Evolutionary conservation across 2,797 vertebrate species (phyloP).

Genomic region (Zalophus californianus): DNA sequence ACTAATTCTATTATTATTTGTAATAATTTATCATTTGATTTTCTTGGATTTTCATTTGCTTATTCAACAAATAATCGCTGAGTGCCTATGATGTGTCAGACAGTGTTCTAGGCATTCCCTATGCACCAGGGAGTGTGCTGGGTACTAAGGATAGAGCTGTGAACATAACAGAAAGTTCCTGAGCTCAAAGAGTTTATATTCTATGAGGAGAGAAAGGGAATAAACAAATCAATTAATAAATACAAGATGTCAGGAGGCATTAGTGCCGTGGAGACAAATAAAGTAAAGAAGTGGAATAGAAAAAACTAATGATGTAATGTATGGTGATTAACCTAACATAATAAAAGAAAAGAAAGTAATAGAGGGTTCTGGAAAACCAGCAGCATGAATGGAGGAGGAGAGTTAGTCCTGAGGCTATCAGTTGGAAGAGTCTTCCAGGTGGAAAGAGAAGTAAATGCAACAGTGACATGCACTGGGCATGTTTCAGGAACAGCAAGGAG

Average conservation of each 20-base stretch:
- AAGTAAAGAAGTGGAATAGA: neutral
- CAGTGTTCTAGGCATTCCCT: neutral
- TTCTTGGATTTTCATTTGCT: constrained; percentile 8
- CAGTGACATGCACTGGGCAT: neutral
- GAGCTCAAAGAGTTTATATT: neutral
- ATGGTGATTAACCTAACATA: no score
- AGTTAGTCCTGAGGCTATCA: neutral
- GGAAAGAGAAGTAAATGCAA: neutral
- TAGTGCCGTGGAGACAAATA: neutral
- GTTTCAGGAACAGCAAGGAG: neutral
- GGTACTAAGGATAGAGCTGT: neutral
- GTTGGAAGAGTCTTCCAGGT: neutral
- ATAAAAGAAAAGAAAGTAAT: neutral
- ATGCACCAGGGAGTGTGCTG: neutral
- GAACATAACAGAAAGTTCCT: neutral
- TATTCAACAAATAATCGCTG: neutral
- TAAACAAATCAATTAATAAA: neutral
- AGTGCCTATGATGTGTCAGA: neutral
- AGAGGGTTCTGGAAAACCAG: neutral
- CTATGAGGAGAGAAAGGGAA: neutral
- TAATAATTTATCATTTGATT: neutral
- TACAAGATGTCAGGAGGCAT: neutral
- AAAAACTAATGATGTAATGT: no score
- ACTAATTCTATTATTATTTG: neutral
- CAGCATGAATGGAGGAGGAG: neutral